Percentiles rank a stretch among this genome's conserved stretches.
Evolutionary conservation across 37 sponge, comb jelly and placozoan species (phyloP).

Genomic region (Ephydatia muelleri): DNA sequence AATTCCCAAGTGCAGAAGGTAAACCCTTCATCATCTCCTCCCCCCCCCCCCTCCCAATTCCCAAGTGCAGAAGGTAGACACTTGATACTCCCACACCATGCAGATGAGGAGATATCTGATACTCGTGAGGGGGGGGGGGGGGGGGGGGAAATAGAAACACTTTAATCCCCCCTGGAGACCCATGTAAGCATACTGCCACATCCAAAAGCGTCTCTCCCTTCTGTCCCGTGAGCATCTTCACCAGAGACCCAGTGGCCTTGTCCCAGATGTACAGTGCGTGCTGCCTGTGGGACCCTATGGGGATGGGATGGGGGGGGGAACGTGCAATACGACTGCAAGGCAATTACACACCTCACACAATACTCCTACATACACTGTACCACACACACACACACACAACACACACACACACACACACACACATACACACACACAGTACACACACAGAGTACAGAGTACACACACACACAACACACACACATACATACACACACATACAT

Average conservation of each 20-base stretch:
- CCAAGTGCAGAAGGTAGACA: too few species aligned
- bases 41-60: too few species aligned
- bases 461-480: neutral
- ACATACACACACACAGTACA: neutral
- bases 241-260: conserved; percentile 89
- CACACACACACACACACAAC: neutral
- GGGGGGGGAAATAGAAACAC: neutral
- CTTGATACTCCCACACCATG: too few species aligned
- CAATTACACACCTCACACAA: neutral
- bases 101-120: too few species aligned
- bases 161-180: neutral
- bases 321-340: too few species aligned
- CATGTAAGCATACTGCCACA: conserved; percentile 58
- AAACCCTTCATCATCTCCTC: too few species aligned
- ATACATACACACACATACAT: neutral
- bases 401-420: conserved; percentile 3
- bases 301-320: neutral
- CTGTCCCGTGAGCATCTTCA: conserved; percentile 97
- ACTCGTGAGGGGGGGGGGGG: too few species aligned
- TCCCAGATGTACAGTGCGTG: conserved; percentile 97
- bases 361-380: neutral
- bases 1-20: too few species aligned
- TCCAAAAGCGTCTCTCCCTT: conserved; percentile 97
- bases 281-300: conserved; percentile 80
- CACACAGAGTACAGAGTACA: neutral